Evolutionary conservation across 2,113 vertebrate genomes (phyloP).

Genomic region (Triplophysa rosa): DNA sequence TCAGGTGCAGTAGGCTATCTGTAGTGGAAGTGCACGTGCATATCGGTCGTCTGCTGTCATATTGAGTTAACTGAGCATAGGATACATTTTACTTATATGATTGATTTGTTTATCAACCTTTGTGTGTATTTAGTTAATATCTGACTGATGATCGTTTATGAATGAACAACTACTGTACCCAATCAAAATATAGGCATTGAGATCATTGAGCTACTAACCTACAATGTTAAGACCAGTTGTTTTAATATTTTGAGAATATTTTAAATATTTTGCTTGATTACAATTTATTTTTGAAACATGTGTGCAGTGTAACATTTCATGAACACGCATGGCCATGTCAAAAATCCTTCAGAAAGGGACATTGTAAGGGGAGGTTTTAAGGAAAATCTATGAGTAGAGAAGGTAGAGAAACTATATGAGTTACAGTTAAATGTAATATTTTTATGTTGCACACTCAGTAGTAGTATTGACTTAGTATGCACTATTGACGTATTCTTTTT

Average conservation of each 20-base stretch:
- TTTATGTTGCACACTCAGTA: background rate
- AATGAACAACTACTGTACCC: background rate
- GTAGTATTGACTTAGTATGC: background rate
- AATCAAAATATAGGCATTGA: background rate
- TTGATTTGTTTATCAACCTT: background rate
- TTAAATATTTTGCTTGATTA: background rate
- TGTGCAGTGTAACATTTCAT: background rate
- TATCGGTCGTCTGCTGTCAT: background rate
- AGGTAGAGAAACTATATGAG: too few species aligned
- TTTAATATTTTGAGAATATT: background rate
- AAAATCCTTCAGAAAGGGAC: background rate
- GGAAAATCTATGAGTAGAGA: too few species aligned
- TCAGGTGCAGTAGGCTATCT: background rate
- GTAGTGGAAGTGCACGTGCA: slow-evolving; percentile 17
- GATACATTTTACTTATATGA: background rate
- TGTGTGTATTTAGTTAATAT: background rate
- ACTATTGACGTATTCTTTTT: background rate
- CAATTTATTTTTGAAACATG: background rate
- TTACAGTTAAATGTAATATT: background rate
- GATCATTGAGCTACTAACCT: background rate
- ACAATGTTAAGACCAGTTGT: background rate
- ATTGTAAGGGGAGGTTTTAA: background rate
- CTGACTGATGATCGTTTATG: background rate
- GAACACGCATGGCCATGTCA: background rate
- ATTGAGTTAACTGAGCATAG: too few species aligned